Percentiles rank a stretch among this genome's conserved stretches.
Conservation (phyloP, 2,113 vertebrate genomes). For the Megaleporinus macrocephalus region DNA sequence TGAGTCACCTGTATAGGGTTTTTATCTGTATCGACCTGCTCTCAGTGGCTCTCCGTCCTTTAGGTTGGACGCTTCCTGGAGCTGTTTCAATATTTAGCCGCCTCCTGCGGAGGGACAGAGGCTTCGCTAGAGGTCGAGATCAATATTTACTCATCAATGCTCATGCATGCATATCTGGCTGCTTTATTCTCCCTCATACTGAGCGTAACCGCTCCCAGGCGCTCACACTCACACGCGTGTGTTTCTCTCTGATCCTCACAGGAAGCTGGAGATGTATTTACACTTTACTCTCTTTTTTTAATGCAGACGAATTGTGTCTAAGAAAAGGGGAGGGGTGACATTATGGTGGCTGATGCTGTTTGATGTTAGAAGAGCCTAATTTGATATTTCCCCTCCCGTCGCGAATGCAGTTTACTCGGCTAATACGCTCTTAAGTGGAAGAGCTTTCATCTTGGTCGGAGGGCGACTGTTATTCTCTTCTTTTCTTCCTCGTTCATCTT, state of each 20-base stretch:
- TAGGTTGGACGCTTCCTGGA: slow-evolving; percentile 35
- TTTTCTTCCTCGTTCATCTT: slow-evolving; percentile 44
- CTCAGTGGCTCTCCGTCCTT: neutral
- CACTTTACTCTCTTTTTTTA: neutral
- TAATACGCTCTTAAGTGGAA: slow-evolving; percentile 53
- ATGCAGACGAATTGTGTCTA: neutral
- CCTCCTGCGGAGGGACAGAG: neutral
- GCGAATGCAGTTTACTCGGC: slow-evolving; percentile 45
- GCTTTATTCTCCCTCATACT: neutral
- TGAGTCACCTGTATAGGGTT: no score
- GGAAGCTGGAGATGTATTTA: neutral
- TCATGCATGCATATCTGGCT: slow-evolving; percentile 21
- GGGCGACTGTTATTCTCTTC: slow-evolving; percentile 32
- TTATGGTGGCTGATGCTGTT: slow-evolving; percentile 19
- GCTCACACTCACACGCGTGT: slow-evolving; percentile 8
- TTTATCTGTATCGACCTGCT: slow-evolving; percentile 42
- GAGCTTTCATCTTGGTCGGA: slow-evolving; percentile 55
- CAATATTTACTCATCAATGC: slow-evolving; percentile 38
- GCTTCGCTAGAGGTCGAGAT: slow-evolving; percentile 13
- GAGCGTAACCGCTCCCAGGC: slow-evolving; percentile 10
- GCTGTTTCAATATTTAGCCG: slow-evolving; percentile 42
- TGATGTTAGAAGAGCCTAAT: slow-evolving; percentile 51
- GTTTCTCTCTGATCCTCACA: neutral
- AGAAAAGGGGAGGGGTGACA: neutral
- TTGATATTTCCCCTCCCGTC: slow-evolving; percentile 39